Conservation (phyloP, 1,140 invertebrate genomes). For the Tyrophagus putrescentiae region DNA sequence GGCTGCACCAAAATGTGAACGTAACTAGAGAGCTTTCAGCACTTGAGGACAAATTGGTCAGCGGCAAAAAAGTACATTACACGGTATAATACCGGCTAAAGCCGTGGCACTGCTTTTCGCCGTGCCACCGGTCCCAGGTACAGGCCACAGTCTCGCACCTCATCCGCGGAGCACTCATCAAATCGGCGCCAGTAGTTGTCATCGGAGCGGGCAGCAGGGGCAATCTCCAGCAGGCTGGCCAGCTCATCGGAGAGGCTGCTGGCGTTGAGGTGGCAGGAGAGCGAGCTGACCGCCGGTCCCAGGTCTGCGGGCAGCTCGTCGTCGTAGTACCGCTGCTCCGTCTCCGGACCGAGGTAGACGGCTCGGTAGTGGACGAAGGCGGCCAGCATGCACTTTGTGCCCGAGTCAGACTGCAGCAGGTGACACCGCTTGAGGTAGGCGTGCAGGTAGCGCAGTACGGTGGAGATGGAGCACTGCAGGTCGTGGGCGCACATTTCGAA, state of each 20-base stretch:
- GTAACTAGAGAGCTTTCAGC: no score
- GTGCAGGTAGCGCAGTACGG: background rate
- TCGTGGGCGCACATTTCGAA: constrained; percentile 3
- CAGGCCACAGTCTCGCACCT: no score
- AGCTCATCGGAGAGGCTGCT: background rate
- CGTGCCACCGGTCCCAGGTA: no score
- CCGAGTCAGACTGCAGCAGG: background rate
- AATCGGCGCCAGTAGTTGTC: constrained; percentile 8
- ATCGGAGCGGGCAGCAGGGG: constrained; percentile 4
- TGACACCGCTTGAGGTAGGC: background rate
- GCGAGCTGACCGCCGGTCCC: background rate
- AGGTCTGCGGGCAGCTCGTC: background rate
- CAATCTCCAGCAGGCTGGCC: background rate
- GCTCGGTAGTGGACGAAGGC: constrained; percentile 1
- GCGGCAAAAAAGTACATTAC: no score
- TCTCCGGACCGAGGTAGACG: background rate
- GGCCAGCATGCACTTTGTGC: background rate
- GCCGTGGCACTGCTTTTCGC: no score
- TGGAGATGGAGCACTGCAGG: background rate
- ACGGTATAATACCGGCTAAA: no score
- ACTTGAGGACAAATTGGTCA: no score
- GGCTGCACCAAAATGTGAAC: no score
- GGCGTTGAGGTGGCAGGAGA: background rate
- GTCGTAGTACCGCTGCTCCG: background rate
- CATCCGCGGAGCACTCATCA: background rate